Percentiles rank a stretch among this genome's conserved stretches.
Evolutionary conservation across 2,797 vertebrate genomes (phyloP).

Genomic region (Pangasius larnaudii): DNA sequence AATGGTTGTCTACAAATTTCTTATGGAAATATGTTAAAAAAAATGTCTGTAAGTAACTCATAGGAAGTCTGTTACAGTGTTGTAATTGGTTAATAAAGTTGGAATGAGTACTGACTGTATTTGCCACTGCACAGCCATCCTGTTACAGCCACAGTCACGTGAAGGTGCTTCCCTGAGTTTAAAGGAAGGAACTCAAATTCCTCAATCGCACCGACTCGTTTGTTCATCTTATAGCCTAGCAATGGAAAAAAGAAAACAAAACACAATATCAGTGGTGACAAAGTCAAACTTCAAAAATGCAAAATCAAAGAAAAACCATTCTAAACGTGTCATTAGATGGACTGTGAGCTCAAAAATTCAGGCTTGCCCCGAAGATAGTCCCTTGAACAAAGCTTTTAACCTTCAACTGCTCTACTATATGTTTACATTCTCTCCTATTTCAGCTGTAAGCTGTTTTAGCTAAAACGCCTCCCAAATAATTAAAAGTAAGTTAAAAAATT

Average conservation of each 20-base stretch:
- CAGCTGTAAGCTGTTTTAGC: neutral
- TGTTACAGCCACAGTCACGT: conserved; percentile 89
- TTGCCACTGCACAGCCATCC: conserved; percentile 93
- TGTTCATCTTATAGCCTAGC: conserved; percentile 98
- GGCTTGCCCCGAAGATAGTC: neutral
- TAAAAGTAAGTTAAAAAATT: neutral
- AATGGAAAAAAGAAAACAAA: neutral
- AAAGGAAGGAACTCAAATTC: conserved; percentile 95
- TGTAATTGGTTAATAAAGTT: neutral
- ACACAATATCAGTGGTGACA: neutral
- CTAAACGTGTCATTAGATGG: neutral
- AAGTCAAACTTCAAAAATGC: neutral
- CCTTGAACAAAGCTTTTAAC: neutral
- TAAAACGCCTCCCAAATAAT: neutral
- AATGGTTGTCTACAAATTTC: neutral
- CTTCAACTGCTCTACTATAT: neutral
- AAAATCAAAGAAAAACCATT: neutral
- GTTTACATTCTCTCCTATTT: neutral
- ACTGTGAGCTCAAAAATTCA: neutral
- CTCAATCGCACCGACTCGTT: conserved; percentile 93
- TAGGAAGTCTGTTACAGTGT: neutral
- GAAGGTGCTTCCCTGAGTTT: conserved; percentile 87
- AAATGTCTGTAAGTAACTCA: neutral
- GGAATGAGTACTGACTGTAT: conserved; percentile 83
- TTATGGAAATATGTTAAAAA: neutral